These are phyloP conservation scores for Mechanitis messenoides DNA, from an alignment of 2,888 invertebrate genomes.

Conservation along the genomic window DNA sequence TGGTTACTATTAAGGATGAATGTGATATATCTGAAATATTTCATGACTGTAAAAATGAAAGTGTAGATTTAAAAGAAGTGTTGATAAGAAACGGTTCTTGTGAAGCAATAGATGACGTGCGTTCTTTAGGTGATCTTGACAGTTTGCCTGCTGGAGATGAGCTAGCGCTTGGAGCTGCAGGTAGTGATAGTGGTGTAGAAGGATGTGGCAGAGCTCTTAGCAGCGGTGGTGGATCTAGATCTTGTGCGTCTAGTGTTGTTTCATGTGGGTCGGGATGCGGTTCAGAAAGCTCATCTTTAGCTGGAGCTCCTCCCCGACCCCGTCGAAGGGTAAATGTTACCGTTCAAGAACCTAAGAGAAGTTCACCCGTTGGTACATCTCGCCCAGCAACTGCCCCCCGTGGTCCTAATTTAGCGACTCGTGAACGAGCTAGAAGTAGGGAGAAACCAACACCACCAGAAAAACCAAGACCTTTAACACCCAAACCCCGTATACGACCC, in stretches of 20 bases:
- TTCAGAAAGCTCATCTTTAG: conserved; percentile 86
- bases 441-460: conserved; percentile 76
- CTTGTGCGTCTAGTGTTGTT: conserved; percentile 86
- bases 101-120: conserved; percentile 62
- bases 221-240: conserved; percentile 80
- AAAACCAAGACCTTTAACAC: conserved; percentile 64
- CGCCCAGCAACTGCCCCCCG: conserved; percentile 70
- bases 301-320: conserved; percentile 68
- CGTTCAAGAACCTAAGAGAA: conserved; percentile 71
- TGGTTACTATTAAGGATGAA: conserved; percentile 43
- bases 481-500: conserved; percentile 68
- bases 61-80: conserved; percentile 42
- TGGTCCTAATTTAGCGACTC: conserved; percentile 70
- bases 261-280: conserved; percentile 88
- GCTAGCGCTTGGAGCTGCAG: conserved; percentile 74
- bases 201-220: conserved; percentile 82
- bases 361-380: conserved; percentile 72
- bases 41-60: conserved; percentile 39
- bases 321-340: conserved; percentile 78
- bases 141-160: conserved; percentile 67
- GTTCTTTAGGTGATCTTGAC: conserved; percentile 62
- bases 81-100: conserved; percentile 51
- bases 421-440: conserved; percentile 77
- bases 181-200: conserved; percentile 89
- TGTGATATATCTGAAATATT: conserved; percentile 45